phyloP scores from a whole-genome alignment of 2,888 invertebrate species.

The Noctua janthina region DNA sequence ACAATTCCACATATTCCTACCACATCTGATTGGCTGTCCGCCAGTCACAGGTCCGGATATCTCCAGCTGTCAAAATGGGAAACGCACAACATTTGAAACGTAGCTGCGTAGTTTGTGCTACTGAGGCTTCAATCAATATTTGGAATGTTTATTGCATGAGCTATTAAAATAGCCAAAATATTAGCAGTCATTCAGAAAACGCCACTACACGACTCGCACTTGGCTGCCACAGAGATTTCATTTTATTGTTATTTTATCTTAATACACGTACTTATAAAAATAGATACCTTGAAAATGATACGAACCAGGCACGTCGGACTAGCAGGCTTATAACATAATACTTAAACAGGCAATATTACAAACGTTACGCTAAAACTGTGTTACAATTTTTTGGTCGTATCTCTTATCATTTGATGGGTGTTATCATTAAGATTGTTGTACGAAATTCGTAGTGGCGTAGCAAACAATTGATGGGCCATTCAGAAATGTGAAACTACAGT shows the following conservation, averaged over 20 bases:
- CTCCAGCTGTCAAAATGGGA: background rate
- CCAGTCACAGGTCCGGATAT: background rate
- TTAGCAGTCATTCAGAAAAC: conserved; percentile 1
- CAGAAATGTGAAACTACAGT: conserved; percentile 18
- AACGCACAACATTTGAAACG: background rate
- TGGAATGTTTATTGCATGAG: background rate
- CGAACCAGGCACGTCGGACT: conserved; percentile 28
- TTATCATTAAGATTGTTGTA: conserved; percentile 63
- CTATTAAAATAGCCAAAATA: background rate
- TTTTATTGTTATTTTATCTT: conserved; percentile 50
- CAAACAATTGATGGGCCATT: conserved; percentile 36
- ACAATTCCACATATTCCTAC: background rate
- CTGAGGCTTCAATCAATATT: conserved; percentile 2
- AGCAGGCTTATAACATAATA: conserved; percentile 22
- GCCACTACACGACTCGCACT: background rate
- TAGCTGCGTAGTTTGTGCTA: too few relatives aligned
- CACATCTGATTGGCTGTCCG: background rate
- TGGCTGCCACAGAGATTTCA: conserved; percentile 46
- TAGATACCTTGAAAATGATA: conserved; percentile 43
- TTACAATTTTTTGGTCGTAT: conserved; percentile 51
- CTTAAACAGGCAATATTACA: conserved; percentile 33
- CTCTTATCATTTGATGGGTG: conserved; percentile 65
- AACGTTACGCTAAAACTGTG: conserved; percentile 42
- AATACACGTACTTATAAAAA: conserved; percentile 38
- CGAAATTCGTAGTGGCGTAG: conserved; percentile 49